These are phyloP conservation scores for Lysandra coridon DNA, from an alignment of 2,888 invertebrate genomes.

Conservation along the genomic window DNA sequence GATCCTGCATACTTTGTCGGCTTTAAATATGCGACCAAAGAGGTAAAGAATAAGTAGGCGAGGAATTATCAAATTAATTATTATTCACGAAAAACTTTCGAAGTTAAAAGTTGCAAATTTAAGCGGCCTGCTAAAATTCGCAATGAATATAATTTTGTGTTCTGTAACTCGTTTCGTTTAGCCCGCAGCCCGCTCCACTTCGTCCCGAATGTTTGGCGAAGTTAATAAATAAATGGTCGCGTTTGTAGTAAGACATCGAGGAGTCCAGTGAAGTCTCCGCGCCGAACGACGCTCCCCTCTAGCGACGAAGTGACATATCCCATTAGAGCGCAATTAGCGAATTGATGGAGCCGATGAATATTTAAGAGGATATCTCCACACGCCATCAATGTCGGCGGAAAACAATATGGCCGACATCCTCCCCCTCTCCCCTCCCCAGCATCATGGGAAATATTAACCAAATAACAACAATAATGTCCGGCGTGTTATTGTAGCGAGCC, in stretches of 20 bases:
- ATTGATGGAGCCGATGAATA: conserved; percentile 35
- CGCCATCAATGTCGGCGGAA: background rate
- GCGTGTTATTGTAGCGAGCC: background rate
- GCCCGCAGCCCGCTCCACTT: background rate
- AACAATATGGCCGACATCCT: background rate
- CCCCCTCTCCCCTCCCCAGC: background rate
- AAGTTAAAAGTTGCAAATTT: background rate
- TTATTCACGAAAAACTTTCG: conserved; percentile 10
- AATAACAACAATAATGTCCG: background rate
- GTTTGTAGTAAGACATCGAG: background rate
- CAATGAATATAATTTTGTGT: conserved; percentile 9
- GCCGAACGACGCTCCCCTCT: background rate
- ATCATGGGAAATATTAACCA: conserved; percentile 7
- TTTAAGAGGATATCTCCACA: conserved; percentile 35
- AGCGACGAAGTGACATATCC: conserved; percentile 14
- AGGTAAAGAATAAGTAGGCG: background rate
- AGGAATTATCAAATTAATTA: background rate
- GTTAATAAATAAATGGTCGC: background rate
- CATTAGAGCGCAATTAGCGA: conserved; percentile 7
- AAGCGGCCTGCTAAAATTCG: background rate
- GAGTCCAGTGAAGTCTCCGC: background rate
- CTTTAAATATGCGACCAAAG: background rate
- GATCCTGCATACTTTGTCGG: background rate
- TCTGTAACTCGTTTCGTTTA: background rate
- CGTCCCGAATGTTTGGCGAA: background rate